These are phyloP conservation scores for Trichogramma evanescens DNA, from an alignment of 2,888 invertebrate species.

Conservation along the genomic window DNA sequence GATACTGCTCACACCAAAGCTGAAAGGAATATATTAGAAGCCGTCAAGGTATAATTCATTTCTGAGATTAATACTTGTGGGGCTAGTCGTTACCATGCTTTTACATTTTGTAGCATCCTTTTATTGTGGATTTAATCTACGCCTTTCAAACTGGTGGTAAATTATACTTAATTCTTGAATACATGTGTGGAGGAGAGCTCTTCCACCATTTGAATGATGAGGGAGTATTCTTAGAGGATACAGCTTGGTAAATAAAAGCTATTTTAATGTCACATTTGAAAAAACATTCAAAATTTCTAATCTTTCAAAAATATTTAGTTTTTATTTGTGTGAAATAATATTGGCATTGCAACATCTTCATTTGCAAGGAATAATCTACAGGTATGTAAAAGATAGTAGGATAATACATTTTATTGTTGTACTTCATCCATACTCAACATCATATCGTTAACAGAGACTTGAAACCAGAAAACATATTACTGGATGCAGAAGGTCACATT, in stretches of 20 bases:
- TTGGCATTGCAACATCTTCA: conserved; percentile 68
- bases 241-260: conserved; percentile 52
- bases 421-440: conserved; percentile 38
- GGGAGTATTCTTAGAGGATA: conserved; percentile 69
- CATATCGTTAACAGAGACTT: conserved; percentile 69
- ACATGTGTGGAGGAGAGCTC: conserved; percentile 66
- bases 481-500: conserved; percentile 90
- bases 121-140: conserved; percentile 69
- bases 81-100: neutral
- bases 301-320: conserved; percentile 37
- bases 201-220: conserved; percentile 70
- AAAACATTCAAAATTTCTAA: conserved; percentile 8
- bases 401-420: neutral
- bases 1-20: conserved; percentile 75
- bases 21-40: conserved; percentile 69
- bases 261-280: neutral
- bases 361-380: conserved; percentile 60
- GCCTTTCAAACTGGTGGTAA: conserved; percentile 73
- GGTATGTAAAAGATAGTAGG: conserved; percentile 38
- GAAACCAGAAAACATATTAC: conserved; percentile 95
- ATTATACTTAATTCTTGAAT: conserved; percentile 67
- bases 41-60: conserved; percentile 50
- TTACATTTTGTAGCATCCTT: conserved; percentile 56
- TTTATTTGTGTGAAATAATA: conserved; percentile 66
- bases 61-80: conserved; percentile 1